Conservation (phyloP, 2,113 vertebrate species). For the Gallinago undulata region DNA sequence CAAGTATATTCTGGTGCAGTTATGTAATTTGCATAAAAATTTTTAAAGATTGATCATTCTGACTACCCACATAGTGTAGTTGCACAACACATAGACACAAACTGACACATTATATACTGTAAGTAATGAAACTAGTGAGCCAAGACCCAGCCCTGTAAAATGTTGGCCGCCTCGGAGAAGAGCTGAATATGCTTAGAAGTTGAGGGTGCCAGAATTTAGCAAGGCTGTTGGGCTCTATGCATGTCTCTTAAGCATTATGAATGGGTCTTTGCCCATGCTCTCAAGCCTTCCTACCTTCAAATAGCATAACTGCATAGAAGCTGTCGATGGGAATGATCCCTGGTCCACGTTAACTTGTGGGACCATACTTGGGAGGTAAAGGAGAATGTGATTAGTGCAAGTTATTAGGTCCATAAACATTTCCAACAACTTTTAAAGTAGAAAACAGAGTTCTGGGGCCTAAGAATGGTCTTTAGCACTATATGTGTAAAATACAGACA, state of each 20-base stretch:
- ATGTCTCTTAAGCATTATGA: background rate
- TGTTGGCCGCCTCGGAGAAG: background rate
- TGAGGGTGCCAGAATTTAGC: background rate
- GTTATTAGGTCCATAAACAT: background rate
- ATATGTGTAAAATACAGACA: background rate
- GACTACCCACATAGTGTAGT: background rate
- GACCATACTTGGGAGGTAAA: background rate
- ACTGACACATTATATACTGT: accelerated
- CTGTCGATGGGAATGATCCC: background rate
- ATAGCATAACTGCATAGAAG: background rate
- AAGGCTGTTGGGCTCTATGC: background rate
- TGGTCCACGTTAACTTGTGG: background rate
- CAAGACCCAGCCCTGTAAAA: background rate
- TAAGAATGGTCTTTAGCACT: background rate
- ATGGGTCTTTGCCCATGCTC: background rate
- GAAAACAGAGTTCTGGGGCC: background rate
- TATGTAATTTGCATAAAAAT: background rate
- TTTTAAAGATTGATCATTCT: background rate
- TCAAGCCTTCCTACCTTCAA: background rate
- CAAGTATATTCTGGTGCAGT: background rate
- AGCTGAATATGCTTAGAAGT: background rate
- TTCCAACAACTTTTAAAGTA: background rate
- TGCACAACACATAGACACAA: background rate
- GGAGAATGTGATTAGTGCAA: accelerated
- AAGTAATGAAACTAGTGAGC: background rate